Percentiles rank a stretch among this genome's conserved stretches.
These are phyloP conservation scores for Poecilia velifera DNA, from an alignment of 2,797 vertebrate species.

Conservation along the genomic window DNA sequence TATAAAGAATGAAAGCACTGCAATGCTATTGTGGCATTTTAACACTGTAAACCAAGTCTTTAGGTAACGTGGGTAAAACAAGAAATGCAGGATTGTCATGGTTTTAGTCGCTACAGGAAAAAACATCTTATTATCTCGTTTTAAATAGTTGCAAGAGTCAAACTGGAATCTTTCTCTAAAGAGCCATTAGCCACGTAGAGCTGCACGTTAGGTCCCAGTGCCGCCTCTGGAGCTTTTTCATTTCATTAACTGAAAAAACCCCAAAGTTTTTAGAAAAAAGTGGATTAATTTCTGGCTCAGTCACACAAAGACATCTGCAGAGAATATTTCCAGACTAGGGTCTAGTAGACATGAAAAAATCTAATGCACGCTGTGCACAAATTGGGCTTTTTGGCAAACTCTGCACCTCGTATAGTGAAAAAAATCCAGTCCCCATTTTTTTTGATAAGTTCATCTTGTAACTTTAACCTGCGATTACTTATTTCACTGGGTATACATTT, in stretches of 20 bases:
- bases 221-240: background rate
- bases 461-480: background rate
- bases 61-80: background rate
- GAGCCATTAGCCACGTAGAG: background rate
- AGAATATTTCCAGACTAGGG: background rate
- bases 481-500: background rate
- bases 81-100: background rate
- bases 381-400: background rate
- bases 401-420: background rate
- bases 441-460: background rate
- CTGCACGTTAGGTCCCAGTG: background rate
- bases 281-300: background rate
- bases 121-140: background rate
- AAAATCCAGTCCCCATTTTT: background rate
- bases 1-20: background rate
- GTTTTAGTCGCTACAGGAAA: constrained; percentile 9
- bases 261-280: background rate
- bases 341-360: background rate
- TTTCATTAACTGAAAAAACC: background rate
- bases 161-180: background rate
- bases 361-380: background rate
- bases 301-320: background rate
- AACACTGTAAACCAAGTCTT: constrained; percentile 31
- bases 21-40: constrained; percentile 36
- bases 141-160: background rate